Base-by-base conservation (phyloP, 2,888 invertebrate genomes). In the Alviniconcha strummeri region DNA sequence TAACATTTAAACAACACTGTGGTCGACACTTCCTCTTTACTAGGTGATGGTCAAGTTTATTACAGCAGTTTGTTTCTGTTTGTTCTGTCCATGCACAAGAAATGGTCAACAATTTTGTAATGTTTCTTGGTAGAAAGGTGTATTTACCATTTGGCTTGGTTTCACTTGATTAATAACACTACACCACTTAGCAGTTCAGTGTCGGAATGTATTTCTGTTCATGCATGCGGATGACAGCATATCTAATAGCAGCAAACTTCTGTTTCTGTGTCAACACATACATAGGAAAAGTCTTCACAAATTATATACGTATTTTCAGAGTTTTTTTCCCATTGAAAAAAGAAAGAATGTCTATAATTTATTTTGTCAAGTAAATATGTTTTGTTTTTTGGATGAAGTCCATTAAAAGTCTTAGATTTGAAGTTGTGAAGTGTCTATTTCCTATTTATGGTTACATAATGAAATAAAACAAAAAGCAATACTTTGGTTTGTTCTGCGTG, bases 401-500 rank as follows among this genome's bases (percentile, higher is more conserved):
- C 60, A 60, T 60, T 19, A 56, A 77, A 77, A 77, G 54, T 72
- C 72, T 81, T 81, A 72, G 77, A 77, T 60, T 71, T 75, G 67
- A 82, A 82, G 82, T 82, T 82, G 82, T 82, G 82, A 82, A 82
- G 82, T 82, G 36, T 82, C 82, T 64, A 82, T 82, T 82, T 82
- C 76, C 82, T 82, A 82, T 82, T 82, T 82, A 82, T 82, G 82
- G 82, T 82, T 82, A 82, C 76, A 74, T 56, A 82, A 74, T 76
- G 67, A 82, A 82, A 82, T 82, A 82, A 82, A 82, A n/a, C 19
- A 11, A 74, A 74, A 81, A 57, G 72, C 72, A 60, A 81, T 81
- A 72, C n/a, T 60, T 17, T 15, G 19, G 57, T 19, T 57, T 55
- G 52, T 81, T 64, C 11, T 64, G 64, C n/a, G 69, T 69, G 69